Conservation (phyloP, 2,113 vertebrate species). For the Archocentrus centrarchus region DNA sequence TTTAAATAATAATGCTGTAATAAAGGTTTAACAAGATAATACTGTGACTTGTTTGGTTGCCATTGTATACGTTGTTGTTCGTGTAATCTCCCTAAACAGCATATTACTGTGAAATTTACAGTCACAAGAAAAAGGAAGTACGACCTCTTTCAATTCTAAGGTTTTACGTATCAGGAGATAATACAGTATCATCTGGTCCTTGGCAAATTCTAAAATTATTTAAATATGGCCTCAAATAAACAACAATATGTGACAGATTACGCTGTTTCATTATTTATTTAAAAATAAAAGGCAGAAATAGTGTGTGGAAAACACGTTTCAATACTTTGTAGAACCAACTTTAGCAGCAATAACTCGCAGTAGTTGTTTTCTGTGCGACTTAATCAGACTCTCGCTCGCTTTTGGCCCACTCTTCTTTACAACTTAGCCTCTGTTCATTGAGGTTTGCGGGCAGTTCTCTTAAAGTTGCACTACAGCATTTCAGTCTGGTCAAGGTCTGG, state of each 20-base stretch:
- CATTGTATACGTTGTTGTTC: not conserved
- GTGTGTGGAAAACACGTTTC: not conserved
- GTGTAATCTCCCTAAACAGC: not conserved
- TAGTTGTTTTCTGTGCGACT: not conserved
- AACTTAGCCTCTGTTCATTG: not conserved
- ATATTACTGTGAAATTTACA: not conserved
- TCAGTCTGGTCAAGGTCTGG: not conserved
- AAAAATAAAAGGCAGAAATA: not conserved
- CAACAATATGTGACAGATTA: not conserved
- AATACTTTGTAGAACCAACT: not conserved
- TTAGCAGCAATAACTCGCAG: not conserved
- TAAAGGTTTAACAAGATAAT: too few relatives aligned
- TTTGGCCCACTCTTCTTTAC: not conserved
- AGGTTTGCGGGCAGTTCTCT: not conserved
- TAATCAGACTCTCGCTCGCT: not conserved
- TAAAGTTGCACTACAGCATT: not conserved
- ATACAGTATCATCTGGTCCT: not conserved
- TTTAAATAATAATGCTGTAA: too few relatives aligned
- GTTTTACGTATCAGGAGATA: not conserved
- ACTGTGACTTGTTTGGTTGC: too few relatives aligned
- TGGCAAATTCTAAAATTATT: not conserved
- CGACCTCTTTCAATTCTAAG: not conserved
- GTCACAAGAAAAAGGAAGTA: not conserved
- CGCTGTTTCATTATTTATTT: not conserved
- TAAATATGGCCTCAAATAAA: too few relatives aligned